A percentile compares a stretch with the other conserved stretches of the same genome.
These are phyloP conservation scores for Drosophila recens DNA, from an alignment of 2,888 invertebrate species.

Conservation along the genomic window DNA sequence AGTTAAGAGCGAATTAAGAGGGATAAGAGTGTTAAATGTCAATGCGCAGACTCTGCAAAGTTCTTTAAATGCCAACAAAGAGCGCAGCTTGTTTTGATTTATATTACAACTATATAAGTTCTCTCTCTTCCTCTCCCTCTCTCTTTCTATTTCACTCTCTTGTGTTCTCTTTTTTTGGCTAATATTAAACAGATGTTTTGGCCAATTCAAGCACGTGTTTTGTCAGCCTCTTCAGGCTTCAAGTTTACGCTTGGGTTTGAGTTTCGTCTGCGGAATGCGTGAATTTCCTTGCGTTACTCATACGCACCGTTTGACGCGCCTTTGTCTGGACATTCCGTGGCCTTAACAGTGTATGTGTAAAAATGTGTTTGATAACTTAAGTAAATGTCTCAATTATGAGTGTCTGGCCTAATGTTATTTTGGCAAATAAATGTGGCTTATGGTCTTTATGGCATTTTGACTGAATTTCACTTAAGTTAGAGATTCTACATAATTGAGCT, in stretches of 20 bases:
- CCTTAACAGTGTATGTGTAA: constrained; percentile 1
- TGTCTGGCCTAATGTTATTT: constrained; percentile 24
- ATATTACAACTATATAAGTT: neutral
- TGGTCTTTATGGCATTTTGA: neutral
- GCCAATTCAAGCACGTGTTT: constrained; percentile 46
- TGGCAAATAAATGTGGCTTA: neutral
- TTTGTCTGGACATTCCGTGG: constrained; percentile 36
- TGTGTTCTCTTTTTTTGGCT: neutral
- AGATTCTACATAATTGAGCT: neutral
- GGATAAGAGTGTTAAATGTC: constrained; percentile 30
- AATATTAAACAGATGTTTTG: constrained; percentile 49
- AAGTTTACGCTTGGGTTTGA: neutral
- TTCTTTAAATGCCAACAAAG: constrained; percentile 25
- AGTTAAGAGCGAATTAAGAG: constrained; percentile 56
- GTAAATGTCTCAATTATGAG: constrained; percentile 8
- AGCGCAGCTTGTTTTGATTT: constrained; percentile 58
- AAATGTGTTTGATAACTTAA: neutral
- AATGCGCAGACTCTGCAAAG: constrained; percentile 33
- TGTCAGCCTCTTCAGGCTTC: neutral
- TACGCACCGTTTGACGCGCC: constrained; percentile 64
- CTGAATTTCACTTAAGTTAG: neutral
- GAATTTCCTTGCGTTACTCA: constrained; percentile 59
- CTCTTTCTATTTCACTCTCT: neutral
- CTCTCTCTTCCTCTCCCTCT: constrained; percentile 3
- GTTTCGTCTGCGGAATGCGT: constrained; percentile 52